Conservation (phyloP, 2,797 vertebrate genomes). For the Lateolabrax maculatus region DNA sequence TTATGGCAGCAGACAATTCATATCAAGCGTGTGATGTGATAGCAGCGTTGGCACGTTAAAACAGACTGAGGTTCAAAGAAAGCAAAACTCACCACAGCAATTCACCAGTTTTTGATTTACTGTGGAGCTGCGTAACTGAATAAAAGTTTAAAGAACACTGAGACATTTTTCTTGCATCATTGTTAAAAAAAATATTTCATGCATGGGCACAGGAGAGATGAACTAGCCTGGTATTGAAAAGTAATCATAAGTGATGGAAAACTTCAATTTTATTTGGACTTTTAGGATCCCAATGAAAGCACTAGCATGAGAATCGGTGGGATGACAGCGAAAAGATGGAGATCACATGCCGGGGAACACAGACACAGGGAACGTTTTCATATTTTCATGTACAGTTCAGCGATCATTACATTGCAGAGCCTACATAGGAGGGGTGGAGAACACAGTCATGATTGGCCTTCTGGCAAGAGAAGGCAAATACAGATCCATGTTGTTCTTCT, state of each 20-base stretch:
- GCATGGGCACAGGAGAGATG: constrained; percentile 7
- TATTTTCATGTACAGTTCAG: constrained; percentile 31
- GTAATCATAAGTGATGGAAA: constrained; percentile 38
- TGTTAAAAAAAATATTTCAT: constrained; percentile 27
- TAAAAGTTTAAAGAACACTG: constrained; percentile 25
- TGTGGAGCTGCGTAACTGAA: constrained; percentile 1
- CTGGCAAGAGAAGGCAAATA: not conserved
- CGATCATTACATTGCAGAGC: constrained; percentile 9
- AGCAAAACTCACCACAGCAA: constrained; percentile 3
- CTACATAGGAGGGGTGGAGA: constrained; percentile 1
- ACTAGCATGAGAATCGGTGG: constrained; percentile 31
- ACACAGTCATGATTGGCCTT: not conserved
- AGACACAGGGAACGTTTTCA: constrained; percentile 36
- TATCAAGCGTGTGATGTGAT: constrained; percentile 30
- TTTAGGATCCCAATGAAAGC: constrained; percentile 43
- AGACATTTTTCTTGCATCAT: constrained; percentile 29
- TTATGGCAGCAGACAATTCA: constrained; percentile 28
- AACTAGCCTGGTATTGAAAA: constrained; percentile 30
- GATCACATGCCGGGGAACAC: constrained; percentile 37
- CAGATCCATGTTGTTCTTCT: not conserved
- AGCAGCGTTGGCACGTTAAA: constrained; percentile 21
- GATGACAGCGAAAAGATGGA: constrained; percentile 51
- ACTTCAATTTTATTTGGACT: constrained; percentile 34
- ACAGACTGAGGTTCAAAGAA: constrained; percentile 40
- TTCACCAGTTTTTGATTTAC: constrained; percentile 43